Conservation (phyloP, 92 coral and sea anemone genomes). For the Epizoanthus ramosus region DNA sequence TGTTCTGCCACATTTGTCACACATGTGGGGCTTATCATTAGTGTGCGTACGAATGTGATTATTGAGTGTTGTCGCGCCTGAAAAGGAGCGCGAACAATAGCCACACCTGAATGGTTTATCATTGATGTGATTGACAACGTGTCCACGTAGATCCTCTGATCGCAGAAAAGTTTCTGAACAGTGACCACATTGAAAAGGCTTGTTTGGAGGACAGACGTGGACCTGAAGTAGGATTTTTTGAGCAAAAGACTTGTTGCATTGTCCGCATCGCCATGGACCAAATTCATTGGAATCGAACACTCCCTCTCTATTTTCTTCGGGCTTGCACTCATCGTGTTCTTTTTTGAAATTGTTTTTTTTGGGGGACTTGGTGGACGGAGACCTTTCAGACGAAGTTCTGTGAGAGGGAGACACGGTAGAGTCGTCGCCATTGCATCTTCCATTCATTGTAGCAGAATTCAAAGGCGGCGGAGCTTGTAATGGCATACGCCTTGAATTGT, state of each 20-base stretch:
- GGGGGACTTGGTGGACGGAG: constrained; percentile 23
- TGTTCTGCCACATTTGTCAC: constrained; percentile 83
- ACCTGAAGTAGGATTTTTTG: constrained; percentile 81
- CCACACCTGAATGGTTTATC: constrained; percentile 97
- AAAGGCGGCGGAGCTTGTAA: constrained; percentile 43
- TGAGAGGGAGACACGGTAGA: constrained; percentile 7
- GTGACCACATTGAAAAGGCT: constrained; percentile 96
- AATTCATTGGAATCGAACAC: constrained; percentile 56
- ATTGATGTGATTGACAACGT: constrained; percentile 83
- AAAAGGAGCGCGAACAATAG: constrained; percentile 94
- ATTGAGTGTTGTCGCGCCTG: constrained; percentile 96
- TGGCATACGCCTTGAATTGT: constrained; percentile 27
- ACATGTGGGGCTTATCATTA: constrained; percentile 85
- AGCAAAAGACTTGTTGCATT: constrained; percentile 81
- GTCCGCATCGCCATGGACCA: constrained; percentile 88
- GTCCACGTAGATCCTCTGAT: constrained; percentile 86
- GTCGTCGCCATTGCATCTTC: constrained; percentile 19
- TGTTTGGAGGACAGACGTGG: constrained; percentile 82
- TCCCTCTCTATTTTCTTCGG: constrained; percentile 25
- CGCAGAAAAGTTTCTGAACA: constrained; percentile 80
- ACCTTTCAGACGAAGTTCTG: constrained; percentile 5
- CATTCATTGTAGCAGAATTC: constrained; percentile 30
- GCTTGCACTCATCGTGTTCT: constrained; percentile 28
- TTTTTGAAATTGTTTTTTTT: constrained; percentile 19
- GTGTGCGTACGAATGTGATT: constrained; percentile 98